These are phyloP conservation scores for Trematomus bernacchii DNA, from an alignment of 2,797 vertebrate genomes.

Conservation along the genomic window DNA sequence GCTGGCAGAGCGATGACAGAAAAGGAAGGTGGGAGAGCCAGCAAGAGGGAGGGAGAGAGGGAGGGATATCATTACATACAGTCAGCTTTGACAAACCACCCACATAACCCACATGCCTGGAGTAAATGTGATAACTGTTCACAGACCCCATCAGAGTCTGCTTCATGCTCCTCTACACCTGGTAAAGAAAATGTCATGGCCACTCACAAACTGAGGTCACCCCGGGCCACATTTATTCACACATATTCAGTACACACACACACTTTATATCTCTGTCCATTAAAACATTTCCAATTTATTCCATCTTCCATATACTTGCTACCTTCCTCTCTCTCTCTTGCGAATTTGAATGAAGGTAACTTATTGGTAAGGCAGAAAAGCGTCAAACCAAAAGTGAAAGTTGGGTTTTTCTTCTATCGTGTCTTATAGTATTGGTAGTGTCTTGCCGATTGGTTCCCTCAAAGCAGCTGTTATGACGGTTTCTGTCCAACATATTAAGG, in stretches of 20 bases:
- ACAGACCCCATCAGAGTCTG: constrained; percentile 72
- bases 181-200: constrained; percentile 76
- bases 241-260: constrained; percentile 32
- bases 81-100: constrained; percentile 62
- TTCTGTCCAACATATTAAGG: too few species aligned
- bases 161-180: constrained; percentile 76
- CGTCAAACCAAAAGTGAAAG: constrained; percentile 35
- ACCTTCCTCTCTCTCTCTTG: constrained; percentile 4
- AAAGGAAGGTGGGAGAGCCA: constrained; percentile 38
- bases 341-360: constrained; percentile 34
- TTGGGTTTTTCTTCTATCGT: not conserved
- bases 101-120: constrained; percentile 60
- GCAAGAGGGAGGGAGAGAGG: constrained; percentile 41
- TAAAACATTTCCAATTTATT: constrained; percentile 45
- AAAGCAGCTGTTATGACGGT: too few species aligned
- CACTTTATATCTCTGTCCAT: constrained; percentile 35
- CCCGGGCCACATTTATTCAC: constrained; percentile 56
- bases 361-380: constrained; percentile 13
- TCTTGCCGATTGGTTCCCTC: too few species aligned
- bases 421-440: not conserved
- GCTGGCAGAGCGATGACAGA: constrained; percentile 33
- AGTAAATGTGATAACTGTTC: constrained; percentile 79
- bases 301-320: constrained; percentile 11
- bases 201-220: constrained; percentile 69
- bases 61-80: constrained; percentile 53